phyloP scores from a whole-genome alignment of 2,797 vertebrate species.

The Diplodus sargus region DNA sequence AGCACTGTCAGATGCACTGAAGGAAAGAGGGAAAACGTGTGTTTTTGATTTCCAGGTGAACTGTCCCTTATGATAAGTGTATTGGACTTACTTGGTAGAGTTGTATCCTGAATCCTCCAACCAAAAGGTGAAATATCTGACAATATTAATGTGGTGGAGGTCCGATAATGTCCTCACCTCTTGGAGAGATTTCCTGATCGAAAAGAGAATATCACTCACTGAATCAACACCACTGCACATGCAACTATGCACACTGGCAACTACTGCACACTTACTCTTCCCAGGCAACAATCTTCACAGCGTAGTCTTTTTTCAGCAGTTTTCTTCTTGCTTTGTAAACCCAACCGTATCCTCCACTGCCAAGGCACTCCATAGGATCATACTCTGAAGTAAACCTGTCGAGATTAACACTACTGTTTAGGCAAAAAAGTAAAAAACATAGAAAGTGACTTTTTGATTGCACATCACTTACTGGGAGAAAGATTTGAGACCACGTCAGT shows the following conservation, averaged over 20 bases:
- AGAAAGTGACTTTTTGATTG: background rate
- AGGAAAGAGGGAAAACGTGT: too few relatives aligned
- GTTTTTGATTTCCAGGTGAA: too few relatives aligned
- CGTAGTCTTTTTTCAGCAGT: slow-evolving; percentile 49
- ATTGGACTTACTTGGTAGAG: slow-evolving; percentile 56
- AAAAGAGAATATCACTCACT: background rate
- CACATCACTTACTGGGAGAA: background rate
- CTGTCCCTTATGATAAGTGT: too few relatives aligned
- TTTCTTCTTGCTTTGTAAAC: slow-evolving; percentile 75
- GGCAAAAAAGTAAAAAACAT: background rate
- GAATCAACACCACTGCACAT: background rate
- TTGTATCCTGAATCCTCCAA: slow-evolving; percentile 61
- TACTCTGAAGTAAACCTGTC: slow-evolving; percentile 73
- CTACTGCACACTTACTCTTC: slow-evolving; percentile 63
- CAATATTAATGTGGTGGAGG: slow-evolving; percentile 74
- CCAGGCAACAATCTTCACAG: slow-evolving; percentile 77
- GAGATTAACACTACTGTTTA: background rate
- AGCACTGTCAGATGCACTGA: too few relatives aligned
- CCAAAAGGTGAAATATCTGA: slow-evolving; percentile 79
- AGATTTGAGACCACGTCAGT: background rate
- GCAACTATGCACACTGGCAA: background rate
- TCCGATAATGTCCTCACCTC: slow-evolving; percentile 67
- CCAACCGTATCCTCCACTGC: slow-evolving; percentile 72
- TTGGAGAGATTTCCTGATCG: slow-evolving; percentile 60
- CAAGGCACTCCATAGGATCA: slow-evolving; percentile 46